Evolutionary conservation across 2,888 invertebrate genomes (phyloP).

Genomic region (Trichogramma dendrolimi): DNA sequence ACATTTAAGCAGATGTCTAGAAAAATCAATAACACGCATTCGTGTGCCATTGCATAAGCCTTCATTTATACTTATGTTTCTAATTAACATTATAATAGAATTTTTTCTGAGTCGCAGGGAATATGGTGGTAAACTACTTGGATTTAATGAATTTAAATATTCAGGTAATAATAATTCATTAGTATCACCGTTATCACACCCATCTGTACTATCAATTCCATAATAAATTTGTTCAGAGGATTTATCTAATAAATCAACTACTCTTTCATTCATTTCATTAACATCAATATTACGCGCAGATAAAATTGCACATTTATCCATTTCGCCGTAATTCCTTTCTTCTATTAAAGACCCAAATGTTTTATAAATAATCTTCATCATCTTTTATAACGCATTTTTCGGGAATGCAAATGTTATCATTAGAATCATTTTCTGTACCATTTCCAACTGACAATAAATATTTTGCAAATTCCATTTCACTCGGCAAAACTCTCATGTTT

Average conservation of each 20-base stretch:
- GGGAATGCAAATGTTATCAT: conserved; percentile 19
- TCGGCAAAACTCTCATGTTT: conserved; percentile 29
- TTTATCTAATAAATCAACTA: conserved; percentile 18
- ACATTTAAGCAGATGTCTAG: conserved; percentile 24
- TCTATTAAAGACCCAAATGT: conserved; percentile 21
- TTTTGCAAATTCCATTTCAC: conserved; percentile 27
- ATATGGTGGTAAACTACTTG: conserved; percentile 9
- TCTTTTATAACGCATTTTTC: conserved; percentile 14
- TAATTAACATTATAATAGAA: conserved; percentile 18
- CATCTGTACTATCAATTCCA: conserved; percentile 14
- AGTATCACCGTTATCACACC: conserved; percentile 12
- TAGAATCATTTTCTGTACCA: conserved; percentile 16
- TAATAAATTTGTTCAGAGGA: conserved; percentile 18
- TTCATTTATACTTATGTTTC: conserved; percentile 17
- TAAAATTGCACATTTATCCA: conserved; percentile 23
- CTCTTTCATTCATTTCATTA: conserved; percentile 20
- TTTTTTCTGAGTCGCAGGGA: conserved; percentile 6
- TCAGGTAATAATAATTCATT: conserved; percentile 12
- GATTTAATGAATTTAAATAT: conserved; percentile 16
- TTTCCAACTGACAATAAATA: conserved; percentile 25
- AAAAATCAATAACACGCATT: conserved; percentile 26
- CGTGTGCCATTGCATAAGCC: conserved; percentile 19
- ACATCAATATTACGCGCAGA: conserved; percentile 26
- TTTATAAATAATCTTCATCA: conserved; percentile 20
- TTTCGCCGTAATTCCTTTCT: conserved; percentile 20